Percentiles rank a stretch among this genome's conserved stretches.
Evolutionary conservation across 2,888 invertebrate species (phyloP).

Genomic region (Harpalus rubripes): DNA sequence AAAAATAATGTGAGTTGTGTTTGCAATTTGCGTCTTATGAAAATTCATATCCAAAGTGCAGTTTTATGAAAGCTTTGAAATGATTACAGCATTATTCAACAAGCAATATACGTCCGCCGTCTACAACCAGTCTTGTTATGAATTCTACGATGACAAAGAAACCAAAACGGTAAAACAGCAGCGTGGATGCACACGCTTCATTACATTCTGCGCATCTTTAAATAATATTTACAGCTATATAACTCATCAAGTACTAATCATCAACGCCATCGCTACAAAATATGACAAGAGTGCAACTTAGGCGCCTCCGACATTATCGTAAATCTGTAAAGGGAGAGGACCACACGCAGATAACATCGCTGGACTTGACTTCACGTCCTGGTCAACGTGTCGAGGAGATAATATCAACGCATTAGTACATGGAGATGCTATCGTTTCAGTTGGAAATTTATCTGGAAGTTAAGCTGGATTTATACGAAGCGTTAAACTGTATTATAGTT

Average conservation of each 20-base stretch:
- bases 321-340: conserved; percentile 40
- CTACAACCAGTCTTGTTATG: conserved; percentile 1
- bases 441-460: neutral
- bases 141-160: conserved; percentile 34
- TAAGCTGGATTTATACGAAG: neutral
- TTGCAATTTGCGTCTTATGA: conserved; percentile 2
- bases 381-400: conserved; percentile 17
- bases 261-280: conserved; percentile 40
- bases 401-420: conserved; percentile 10
- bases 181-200: conserved; percentile 24
- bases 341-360: conserved; percentile 58
- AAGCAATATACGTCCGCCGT: neutral
- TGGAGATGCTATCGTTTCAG: neutral
- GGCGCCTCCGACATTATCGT: conserved; percentile 40
- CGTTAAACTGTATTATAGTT: neutral
- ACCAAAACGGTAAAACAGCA: conserved; percentile 16
- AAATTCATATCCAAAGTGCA: conserved; percentile 6
- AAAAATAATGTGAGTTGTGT: conserved; percentile 6
- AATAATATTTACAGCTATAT: conserved; percentile 52
- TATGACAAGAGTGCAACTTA: conserved; percentile 34
- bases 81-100: conserved; percentile 6
- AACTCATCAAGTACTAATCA: conserved; percentile 44
- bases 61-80: conserved; percentile 6
- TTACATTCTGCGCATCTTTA: conserved; percentile 55
- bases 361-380: neutral